A percentile compares a stretch with the other conserved stretches of the same genome.
Conservation (phyloP, 2,797 vertebrate genomes). For the Semaprochilodus insignis region DNA sequence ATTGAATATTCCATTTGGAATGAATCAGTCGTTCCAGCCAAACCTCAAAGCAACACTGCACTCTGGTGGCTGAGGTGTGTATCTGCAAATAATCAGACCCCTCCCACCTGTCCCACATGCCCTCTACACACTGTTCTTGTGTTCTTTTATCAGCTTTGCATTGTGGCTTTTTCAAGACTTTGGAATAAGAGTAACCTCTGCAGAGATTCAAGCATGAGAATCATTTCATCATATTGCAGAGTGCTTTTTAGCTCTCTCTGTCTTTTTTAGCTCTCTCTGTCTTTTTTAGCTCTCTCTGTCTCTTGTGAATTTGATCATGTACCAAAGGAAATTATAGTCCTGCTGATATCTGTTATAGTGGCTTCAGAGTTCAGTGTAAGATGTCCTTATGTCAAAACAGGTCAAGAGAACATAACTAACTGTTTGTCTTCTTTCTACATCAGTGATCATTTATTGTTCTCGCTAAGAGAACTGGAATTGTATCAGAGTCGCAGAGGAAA, state of each 20-base stretch:
- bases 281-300: too few relatives aligned
- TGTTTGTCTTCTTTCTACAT: neutral
- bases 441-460: neutral
- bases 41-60: conserved; percentile 25
- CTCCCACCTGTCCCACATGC: conserved; percentile 1
- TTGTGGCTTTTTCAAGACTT: neutral
- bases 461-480: too few relatives aligned
- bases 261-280: neutral
- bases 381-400: neutral
- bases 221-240: neutral
- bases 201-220: neutral
- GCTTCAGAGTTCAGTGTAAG: neutral
- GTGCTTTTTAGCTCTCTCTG: neutral
- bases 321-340: neutral
- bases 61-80: conserved; percentile 23
- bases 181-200: neutral
- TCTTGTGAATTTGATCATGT: neutral
- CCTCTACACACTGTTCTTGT: neutral
- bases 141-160: neutral
- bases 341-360: neutral
- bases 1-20: neutral
- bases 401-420: neutral
- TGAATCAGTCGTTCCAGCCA: neutral
- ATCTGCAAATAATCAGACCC: neutral
- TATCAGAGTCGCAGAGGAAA: neutral